Base-by-base conservation (phyloP, 1,140 invertebrate species). In the Drosophila jambulina region DNA sequence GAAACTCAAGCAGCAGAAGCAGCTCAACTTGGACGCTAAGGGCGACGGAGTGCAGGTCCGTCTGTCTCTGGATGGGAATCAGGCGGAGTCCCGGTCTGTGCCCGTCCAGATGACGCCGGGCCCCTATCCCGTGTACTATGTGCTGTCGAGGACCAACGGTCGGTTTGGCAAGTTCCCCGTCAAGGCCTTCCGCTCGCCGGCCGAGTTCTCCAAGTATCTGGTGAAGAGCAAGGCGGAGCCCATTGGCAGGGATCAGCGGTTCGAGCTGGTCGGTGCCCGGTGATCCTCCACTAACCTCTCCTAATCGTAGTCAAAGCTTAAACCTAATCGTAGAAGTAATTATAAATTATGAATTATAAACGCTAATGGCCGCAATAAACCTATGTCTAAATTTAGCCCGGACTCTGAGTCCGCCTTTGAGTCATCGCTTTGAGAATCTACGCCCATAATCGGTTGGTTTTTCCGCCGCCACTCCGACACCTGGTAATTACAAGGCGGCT, bases 111-210 rank as follows among this genome's bases (percentile, higher is more conserved):
- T 91, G 57, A 90, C 91, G 12, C 83, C 86, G 12, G 91, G 91
- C 25, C 83, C 90, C 13, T 92, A 90, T 60, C 91, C 91, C 38
- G 63, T 92, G 36, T 92, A 91, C 71, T 92, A 92, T 60, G 86
- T 82, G 64, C 64, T 92, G 25, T 78, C 91, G 63, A 86, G 88
- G 75, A 88, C 76, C 23, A 92, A 92, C 72, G 91, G 91, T 4
- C 90, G 84, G 42, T 92, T 92, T 49, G 91, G 91, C 63, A 92
- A 92, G 54, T 91, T 88, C 58, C 91, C 91, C 27, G 80, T 92
- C 57, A 92, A 92, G 56, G 69, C 85, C 19, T 92, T 92, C 53
- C 48, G 80, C 48, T 82, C 77, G 49, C 77, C 82, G 7, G 61
- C 75, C 42, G 85, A 90, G 21, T 91, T 92, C 69, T 76, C 74